Conservation (phyloP, 2,113 vertebrate species). For the Pollimyrus isidori region DNA sequence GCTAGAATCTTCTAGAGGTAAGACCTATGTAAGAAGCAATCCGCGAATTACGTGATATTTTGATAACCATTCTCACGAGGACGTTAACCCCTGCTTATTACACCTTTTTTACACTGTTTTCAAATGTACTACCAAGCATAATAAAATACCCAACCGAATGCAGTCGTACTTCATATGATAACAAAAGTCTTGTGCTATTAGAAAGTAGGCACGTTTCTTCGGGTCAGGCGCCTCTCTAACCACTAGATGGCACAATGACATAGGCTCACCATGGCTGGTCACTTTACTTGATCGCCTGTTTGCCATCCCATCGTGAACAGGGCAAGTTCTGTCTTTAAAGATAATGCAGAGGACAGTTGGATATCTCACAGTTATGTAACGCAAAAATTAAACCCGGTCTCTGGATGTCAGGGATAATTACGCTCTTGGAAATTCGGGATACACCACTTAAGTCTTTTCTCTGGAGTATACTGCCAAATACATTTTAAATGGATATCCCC, state of each 20-base stretch:
- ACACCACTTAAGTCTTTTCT: constrained; percentile 8
- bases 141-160: not conserved
- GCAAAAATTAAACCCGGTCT: not conserved
- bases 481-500: constrained; percentile 12
- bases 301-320: not conserved
- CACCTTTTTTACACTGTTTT: not conserved
- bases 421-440: constrained; percentile 12
- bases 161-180: not conserved
- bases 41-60: not conserved
- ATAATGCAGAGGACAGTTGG: constrained; percentile 2
- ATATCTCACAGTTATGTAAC: constrained; percentile 15
- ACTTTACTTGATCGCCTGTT: not conserved
- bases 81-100: not conserved
- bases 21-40: not conserved
- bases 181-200: not conserved
- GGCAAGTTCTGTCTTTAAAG: not conserved
- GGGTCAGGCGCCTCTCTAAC: not conserved
- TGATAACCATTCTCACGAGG: not conserved
- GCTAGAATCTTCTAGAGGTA: not conserved
- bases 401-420: constrained; percentile 19
- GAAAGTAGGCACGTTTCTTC: not conserved
- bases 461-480: constrained; percentile 4
- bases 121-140: not conserved
- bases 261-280: not conserved
- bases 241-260: constrained; percentile 33